Conservation (phyloP, 2,888 invertebrate species). For the Sphinx pinastri region DNA sequence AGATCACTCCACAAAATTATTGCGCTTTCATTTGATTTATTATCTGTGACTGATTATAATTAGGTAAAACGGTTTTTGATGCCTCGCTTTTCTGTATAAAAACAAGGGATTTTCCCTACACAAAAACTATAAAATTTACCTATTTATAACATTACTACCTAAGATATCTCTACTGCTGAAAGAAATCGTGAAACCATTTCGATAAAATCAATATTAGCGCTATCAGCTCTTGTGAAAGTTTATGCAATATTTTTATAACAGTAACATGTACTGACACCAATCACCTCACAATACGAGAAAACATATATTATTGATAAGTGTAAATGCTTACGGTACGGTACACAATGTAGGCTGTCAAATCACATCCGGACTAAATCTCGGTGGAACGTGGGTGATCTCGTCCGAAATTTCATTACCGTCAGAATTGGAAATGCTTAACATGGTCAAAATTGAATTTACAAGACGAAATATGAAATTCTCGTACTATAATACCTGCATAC, state of each 20-base stretch:
- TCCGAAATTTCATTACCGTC: neutral
- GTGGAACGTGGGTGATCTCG: constrained; percentile 10
- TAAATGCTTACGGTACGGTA: neutral
- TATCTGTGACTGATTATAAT: too few species aligned
- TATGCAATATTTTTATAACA: neutral
- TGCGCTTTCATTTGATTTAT: too few species aligned
- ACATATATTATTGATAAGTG: neutral
- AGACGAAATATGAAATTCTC: neutral
- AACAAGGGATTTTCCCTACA: too few species aligned
- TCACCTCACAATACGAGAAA: constrained; percentile 2
- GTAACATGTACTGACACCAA: neutral
- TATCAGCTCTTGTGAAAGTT: neutral
- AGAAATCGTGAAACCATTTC: neutral
- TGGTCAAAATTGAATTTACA: neutral
- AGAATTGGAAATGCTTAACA: neutral
- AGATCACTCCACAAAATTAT: too few species aligned
- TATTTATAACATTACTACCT: too few species aligned
- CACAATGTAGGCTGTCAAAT: neutral
- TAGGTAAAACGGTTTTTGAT: too few species aligned
- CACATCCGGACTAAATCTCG: constrained; percentile 4
- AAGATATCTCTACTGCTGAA: neutral
- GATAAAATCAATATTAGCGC: neutral
- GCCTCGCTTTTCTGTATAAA: too few species aligned
- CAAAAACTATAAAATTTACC: too few species aligned
- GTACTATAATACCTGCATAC: neutral